Conservation (phyloP, 2,113 vertebrate genomes). For the Holacanthus passer region DNA sequence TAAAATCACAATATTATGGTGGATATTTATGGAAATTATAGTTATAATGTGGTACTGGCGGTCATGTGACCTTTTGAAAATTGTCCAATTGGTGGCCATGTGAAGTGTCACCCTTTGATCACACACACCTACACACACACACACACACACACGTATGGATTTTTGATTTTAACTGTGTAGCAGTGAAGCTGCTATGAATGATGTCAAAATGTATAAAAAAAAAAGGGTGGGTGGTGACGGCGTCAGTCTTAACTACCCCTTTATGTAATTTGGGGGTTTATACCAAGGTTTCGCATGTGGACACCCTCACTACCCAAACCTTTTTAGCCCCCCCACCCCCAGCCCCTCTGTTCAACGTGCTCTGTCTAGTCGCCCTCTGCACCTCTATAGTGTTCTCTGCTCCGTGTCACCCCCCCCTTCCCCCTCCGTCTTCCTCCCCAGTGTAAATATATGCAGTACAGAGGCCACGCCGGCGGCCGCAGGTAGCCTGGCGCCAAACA, state of each 20-base stretch:
- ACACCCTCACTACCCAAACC: slow-evolving; percentile 72
- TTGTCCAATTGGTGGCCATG: slow-evolving; percentile 68
- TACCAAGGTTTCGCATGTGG: slow-evolving; percentile 76
- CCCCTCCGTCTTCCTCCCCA: slow-evolving; percentile 34
- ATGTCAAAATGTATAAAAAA: slow-evolving; percentile 84
- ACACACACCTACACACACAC: slow-evolving; percentile 40
- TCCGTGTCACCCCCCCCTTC: slow-evolving; percentile 44
- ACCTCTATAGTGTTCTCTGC: slow-evolving; percentile 69
- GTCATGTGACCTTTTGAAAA: slow-evolving; percentile 73
- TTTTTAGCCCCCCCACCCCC: slow-evolving; percentile 51
- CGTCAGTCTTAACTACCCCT: slow-evolving; percentile 59
- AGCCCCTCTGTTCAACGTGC: slow-evolving; percentile 60
- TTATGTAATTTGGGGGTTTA: slow-evolving; percentile 72
- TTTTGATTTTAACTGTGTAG: slow-evolving; percentile 74
- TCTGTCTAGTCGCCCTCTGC: slow-evolving; percentile 64
- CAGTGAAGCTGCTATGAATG: slow-evolving; percentile 82
- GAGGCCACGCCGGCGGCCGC: slow-evolving; percentile 64
- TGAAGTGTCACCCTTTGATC: slow-evolving; percentile 67
- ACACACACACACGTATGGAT: slow-evolving; percentile 44
- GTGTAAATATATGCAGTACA: slow-evolving; percentile 86
- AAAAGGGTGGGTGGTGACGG: slow-evolving; percentile 72
- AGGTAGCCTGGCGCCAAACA: slow-evolving; percentile 45
- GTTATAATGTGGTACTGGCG: slow-evolving; percentile 58
- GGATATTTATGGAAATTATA: slow-evolving; percentile 71
- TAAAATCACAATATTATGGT: slow-evolving; percentile 62